Evolutionary conservation across 2,113 vertebrate species (phyloP).

Genomic region (Pardalotus punctatus): DNA sequence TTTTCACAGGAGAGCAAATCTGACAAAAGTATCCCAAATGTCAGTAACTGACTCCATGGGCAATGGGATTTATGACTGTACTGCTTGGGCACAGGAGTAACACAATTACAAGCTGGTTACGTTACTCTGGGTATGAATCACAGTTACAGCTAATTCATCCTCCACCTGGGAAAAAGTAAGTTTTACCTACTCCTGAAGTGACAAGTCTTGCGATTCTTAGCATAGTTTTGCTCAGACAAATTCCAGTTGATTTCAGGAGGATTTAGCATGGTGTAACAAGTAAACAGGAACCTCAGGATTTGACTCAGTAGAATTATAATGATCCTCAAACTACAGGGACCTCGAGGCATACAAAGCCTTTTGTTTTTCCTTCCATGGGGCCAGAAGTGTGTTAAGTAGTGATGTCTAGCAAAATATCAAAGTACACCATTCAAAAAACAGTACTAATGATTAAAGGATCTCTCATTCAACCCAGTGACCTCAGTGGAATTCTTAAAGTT

Average conservation of each 20-base stretch:
- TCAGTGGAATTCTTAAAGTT: constrained; percentile 49
- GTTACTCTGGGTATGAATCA: not conserved
- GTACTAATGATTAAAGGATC: constrained; percentile 46
- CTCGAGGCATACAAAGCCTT: constrained; percentile 33
- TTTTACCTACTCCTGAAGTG: not conserved
- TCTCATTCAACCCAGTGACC: constrained; percentile 57
- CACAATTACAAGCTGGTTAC: not conserved
- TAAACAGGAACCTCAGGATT: not conserved
- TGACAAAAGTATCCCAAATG: not conserved
- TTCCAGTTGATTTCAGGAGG: not conserved
- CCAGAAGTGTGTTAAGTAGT: constrained; percentile 36
- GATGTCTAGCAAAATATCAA: constrained; percentile 50
- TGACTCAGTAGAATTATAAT: not conserved
- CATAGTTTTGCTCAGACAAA: not conserved
- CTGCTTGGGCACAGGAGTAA: not conserved
- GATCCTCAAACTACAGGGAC: not conserved
- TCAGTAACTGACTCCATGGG: not conserved
- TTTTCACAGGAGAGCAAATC: not conserved
- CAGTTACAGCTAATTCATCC: not conserved
- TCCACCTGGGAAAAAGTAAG: not conserved
- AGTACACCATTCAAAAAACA: constrained; percentile 59
- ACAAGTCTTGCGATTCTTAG: not conserved
- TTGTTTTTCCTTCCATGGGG: constrained; percentile 10
- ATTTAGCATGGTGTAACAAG: not conserved
- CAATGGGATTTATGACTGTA: not conserved